Evolutionary conservation across 2,113 vertebrate species (phyloP).

Genomic region (Eptesicus fuscus): DNA sequence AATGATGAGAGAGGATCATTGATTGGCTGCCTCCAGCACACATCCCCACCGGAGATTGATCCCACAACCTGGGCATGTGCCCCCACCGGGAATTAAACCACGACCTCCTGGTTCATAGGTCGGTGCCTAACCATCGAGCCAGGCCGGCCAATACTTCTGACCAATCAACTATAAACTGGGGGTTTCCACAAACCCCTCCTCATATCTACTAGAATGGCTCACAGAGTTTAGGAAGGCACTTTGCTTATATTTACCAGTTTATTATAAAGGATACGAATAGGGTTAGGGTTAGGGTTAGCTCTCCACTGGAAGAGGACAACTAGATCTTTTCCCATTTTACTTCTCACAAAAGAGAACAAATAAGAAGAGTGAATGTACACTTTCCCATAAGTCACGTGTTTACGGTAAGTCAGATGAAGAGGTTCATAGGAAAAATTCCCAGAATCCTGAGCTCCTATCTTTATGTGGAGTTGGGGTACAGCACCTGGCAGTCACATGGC

Average conservation of each 20-base stretch:
- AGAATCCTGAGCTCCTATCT: background rate
- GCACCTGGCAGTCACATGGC: background rate
- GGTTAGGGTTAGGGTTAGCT: background rate
- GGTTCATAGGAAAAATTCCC: background rate
- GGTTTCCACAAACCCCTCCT: background rate
- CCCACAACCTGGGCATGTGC: too few species aligned
- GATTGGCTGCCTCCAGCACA: too few species aligned
- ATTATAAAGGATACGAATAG: background rate
- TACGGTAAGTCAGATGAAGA: background rate
- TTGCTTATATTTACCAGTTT: background rate
- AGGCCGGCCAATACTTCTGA: background rate
- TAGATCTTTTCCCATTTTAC: background rate
- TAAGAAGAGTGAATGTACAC: background rate
- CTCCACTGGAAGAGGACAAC: background rate
- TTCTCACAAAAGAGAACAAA: background rate
- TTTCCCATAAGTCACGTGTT: background rate
- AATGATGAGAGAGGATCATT: too few species aligned
- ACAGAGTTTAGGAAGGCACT: background rate
- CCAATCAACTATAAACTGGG: background rate
- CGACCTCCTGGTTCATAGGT: too few species aligned
- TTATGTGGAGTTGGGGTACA: background rate
- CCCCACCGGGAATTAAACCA: too few species aligned
- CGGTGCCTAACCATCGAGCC: too few species aligned
- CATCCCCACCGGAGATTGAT: too few species aligned
- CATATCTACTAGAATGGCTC: background rate